These are phyloP conservation scores for Frankliniella intonsa DNA, from an alignment of 2,888 invertebrate genomes.

Conservation along the genomic window DNA sequence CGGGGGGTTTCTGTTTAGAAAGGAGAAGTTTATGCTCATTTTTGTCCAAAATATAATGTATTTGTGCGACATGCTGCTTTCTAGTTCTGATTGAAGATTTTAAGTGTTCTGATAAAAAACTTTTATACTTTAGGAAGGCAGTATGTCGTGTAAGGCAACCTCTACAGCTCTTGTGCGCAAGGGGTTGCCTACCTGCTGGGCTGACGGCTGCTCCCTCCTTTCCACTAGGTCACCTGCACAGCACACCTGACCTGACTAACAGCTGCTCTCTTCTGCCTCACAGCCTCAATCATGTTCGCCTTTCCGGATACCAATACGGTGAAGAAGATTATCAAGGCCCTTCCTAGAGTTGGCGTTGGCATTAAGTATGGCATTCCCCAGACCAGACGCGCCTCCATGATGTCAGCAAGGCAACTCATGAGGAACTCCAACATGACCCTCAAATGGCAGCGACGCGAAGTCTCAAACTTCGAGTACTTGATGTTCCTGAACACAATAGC, in stretches of 20 bases:
- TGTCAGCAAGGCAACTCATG: conserved; percentile 98
- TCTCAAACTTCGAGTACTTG: conserved; percentile 99
- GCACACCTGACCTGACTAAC: conserved; percentile 19
- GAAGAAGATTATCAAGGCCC: conserved; percentile 95
- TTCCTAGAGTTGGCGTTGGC: conserved; percentile 96
- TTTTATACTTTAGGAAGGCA: too few relatives aligned
- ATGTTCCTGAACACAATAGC: conserved; percentile 99
- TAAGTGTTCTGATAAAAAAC: too few relatives aligned
- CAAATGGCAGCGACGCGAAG: conserved; percentile 98
- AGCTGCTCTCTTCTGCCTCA: conserved; percentile 45
- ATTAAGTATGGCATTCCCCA: conserved; percentile 99
- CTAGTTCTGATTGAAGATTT: too few relatives aligned
- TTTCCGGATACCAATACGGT: conserved; percentile 96
- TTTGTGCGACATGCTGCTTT: too few relatives aligned
- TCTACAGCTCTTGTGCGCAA: conserved; percentile 37
- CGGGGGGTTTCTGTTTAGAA: too few relatives aligned
- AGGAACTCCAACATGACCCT: conserved; percentile 99
- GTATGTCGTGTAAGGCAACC: too few relatives aligned
- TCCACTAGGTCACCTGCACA: conserved; percentile 37
- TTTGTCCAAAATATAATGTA: too few relatives aligned
- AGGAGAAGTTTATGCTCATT: too few relatives aligned
- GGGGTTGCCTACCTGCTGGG: conserved; percentile 37
- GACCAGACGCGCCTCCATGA: conserved; percentile 94
- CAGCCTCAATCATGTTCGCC: conserved; percentile 98
- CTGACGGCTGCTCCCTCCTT: too few relatives aligned